Percentiles rank a stretch among this genome's conserved stretches.
phyloP scores from a whole-genome alignment of 2,113 vertebrate genomes.

The Melanostigma gelatinosum region DNA sequence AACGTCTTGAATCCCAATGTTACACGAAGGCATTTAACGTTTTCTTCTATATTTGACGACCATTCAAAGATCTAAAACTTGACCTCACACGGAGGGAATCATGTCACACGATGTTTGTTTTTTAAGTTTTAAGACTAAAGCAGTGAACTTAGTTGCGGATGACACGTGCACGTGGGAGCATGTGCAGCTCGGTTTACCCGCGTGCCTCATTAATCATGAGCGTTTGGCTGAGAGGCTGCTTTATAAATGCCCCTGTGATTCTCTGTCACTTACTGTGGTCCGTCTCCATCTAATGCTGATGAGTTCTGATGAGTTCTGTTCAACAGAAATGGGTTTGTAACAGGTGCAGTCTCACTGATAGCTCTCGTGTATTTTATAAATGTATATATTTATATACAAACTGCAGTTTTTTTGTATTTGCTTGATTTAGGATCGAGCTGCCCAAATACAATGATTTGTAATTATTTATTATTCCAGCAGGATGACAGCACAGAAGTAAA shows the following conservation, averaged over 20 bases:
- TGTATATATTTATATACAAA: not conserved
- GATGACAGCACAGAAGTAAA: not conserved
- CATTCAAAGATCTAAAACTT: constrained; percentile 2
- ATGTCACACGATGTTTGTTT: constrained; percentile 1
- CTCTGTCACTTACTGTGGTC: constrained; percentile 49
- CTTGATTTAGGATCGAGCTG: not conserved
- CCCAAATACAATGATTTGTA: not conserved
- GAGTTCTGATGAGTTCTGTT: constrained; percentile 22
- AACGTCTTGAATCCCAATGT: not conserved
- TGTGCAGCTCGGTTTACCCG: constrained; percentile 29
- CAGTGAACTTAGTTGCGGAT: constrained; percentile 24
- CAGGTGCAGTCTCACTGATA: not conserved
- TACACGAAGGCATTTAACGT: not conserved
- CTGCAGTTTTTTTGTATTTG: not conserved
- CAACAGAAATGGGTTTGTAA: not conserved
- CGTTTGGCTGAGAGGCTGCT: constrained; percentile 55
- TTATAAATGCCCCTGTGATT: constrained; percentile 38
- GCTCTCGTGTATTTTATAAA: no score
- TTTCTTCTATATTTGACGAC: not conserved
- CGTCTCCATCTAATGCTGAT: constrained; percentile 26
- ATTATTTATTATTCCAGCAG: not conserved
- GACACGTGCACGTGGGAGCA: constrained; percentile 19
- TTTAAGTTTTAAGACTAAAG: not conserved
- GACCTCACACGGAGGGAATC: constrained; percentile 16
- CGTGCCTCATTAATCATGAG: constrained; percentile 59